Evolutionary conservation across 2,888 invertebrate species (phyloP).

Genomic region (Gymnosoma rotundatum): DNA sequence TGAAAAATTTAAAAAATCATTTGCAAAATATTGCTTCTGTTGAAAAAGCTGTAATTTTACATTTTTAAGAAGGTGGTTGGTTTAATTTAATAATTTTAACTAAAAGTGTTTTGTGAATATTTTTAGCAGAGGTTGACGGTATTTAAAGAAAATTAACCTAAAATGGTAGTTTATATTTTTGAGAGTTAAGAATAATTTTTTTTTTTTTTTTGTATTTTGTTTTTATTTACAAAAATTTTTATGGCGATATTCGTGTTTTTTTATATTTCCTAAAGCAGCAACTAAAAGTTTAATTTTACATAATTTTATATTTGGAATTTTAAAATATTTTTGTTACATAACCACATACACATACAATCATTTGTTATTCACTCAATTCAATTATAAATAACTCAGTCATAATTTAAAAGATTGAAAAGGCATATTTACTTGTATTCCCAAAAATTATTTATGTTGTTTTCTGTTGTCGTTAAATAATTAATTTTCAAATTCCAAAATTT

Average conservation of each 20-base stretch:
- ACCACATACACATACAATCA: too few species aligned
- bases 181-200: neutral
- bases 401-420: too few species aligned
- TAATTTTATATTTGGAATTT: too few species aligned
- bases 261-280: neutral
- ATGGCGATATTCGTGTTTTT: constrained; percentile 58
- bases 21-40: constrained; percentile 26
- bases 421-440: too few species aligned
- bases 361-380: too few species aligned
- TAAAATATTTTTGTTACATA: too few species aligned
- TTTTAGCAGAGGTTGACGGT: neutral
- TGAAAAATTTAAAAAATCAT: constrained; percentile 45
- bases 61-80: constrained; percentile 35
- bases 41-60: constrained; percentile 6
- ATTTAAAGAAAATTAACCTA: neutral
- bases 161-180: too few species aligned
- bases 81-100: constrained; percentile 13
- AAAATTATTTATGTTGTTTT: too few species aligned
- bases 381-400: too few species aligned
- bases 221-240: constrained; percentile 42
- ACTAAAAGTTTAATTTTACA: neutral
- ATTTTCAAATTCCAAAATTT: too few species aligned
- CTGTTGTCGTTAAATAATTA: too few species aligned
- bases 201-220: constrained; percentile 12
- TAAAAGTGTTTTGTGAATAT: neutral